phyloP scores from a whole-genome alignment of 2,113 vertebrate genomes.

The Heptranchias perlo region DNA sequence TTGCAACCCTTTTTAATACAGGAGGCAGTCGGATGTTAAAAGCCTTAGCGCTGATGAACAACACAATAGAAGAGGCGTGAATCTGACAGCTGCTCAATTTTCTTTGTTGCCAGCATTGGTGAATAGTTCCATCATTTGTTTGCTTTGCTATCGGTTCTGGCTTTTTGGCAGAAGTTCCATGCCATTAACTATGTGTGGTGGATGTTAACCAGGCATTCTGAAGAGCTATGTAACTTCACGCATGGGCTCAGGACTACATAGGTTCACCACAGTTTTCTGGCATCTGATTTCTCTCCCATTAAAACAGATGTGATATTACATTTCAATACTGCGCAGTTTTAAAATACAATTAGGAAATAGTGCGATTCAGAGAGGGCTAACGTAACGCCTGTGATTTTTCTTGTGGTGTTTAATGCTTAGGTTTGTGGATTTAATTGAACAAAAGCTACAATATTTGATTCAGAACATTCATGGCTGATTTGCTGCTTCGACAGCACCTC shows the following conservation, averaged over 20 bases:
- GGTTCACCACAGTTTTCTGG: neutral
- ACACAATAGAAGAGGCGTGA: neutral
- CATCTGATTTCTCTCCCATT: neutral
- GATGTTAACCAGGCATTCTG: neutral
- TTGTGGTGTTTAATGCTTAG: neutral
- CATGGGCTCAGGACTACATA: neutral
- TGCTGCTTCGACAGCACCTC: neutral
- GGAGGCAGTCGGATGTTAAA: neutral
- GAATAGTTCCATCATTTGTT: neutral
- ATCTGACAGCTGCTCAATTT: neutral
- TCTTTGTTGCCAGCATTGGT: neutral
- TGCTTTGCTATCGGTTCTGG: neutral
- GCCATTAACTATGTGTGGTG: neutral
- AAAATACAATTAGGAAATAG: neutral
- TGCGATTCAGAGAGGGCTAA: too few relatives aligned
- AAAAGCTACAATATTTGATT: neutral
- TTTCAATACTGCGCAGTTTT: neutral
- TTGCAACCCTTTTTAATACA: neutral
- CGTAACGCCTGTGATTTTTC: too few relatives aligned
- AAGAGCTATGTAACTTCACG: neutral
- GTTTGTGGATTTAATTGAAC: neutral
- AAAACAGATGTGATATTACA: neutral
- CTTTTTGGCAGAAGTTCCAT: neutral
- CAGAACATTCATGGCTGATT: neutral
- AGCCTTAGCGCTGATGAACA: neutral